Evolutionary conservation across 2,113 vertebrate genomes (phyloP), one percentile per base, ranked within the genome.

Genomic region (Dromiciops gliroides): DNA sequence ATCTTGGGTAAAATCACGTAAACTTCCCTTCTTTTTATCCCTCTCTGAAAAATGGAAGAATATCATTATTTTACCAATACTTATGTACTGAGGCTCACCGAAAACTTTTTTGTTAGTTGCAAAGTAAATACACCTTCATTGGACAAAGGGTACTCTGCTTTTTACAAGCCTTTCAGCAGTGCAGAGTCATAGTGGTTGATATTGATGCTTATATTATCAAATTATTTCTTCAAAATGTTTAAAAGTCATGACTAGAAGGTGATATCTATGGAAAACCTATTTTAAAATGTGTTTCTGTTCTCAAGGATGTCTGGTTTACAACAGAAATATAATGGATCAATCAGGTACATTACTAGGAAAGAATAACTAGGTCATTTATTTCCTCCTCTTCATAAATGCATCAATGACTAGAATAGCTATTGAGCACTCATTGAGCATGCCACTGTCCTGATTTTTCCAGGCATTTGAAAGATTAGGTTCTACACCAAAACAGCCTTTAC

Each of bases 301-400:
- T 92, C 31, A 89, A 96, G 44, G 12, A 83, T 91, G 56, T 56
- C 51, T 90, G 28, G 48, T 90, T 94, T 91, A 19, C 83, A 94
- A 93, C 8, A 95, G 49, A 95, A 90, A 60, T 92, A 96, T 93
- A 90, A 91, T 96, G 90, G 95, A 51, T 96, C 52, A 89, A 94
- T 92, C 93, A 56, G 7, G 3, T 89, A 12, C 92, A 89, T 92
- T 93, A 90, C 22, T 37, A 90, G 90, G 50, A 96, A 94, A 93
- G 48, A 93, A 12, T 94, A 94, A 91, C 28, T 93, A 91, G 92
- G 47, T 49, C 16, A 49, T 95, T 19, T 10, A 92, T 24, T 93
- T 93, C 51, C 25, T 95, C 89, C 31, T 94, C 16, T 96, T 89
- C 89, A 90, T 10, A 90, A 93, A 92, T 53, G 25, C 83, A 94